phyloP scores from a whole-genome alignment of 2,888 invertebrate species.

The Griposia aprilina region DNA sequence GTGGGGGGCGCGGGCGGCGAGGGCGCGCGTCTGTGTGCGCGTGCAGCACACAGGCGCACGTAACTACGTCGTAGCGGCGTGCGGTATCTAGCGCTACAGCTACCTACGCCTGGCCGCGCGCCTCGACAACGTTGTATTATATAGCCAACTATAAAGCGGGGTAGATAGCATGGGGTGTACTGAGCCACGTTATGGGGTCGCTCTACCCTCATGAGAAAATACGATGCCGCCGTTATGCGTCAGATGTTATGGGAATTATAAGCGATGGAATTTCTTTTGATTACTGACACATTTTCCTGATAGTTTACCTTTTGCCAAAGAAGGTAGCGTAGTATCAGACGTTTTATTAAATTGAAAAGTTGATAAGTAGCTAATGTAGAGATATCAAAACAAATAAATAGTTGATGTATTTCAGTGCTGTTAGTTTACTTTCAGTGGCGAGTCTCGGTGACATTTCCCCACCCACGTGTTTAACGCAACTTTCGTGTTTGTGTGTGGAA shows the following conservation, averaged over 20 bases:
- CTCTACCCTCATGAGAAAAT: conserved; percentile 69
- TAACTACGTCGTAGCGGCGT: conserved; percentile 86
- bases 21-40: conserved; percentile 72
- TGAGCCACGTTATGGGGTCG: conserved; percentile 76
- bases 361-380: neutral
- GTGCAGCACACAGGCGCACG: conserved; percentile 80
- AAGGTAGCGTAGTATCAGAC: neutral
- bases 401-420: conserved; percentile 43
- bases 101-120: conserved; percentile 81
- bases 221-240: conserved; percentile 50
- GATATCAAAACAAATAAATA: conserved; percentile 29
- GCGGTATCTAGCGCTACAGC: conserved; percentile 86
- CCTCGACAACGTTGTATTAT: conserved; percentile 77
- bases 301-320: neutral
- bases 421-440: conserved; percentile 51
- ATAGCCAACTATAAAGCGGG: conserved; percentile 82
- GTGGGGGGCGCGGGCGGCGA: conserved; percentile 66
- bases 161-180: conserved; percentile 84
- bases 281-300: conserved; percentile 5
- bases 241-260: conserved; percentile 51
- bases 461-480: conserved; percentile 57
- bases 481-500: conserved; percentile 63
- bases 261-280: conserved; percentile 34
- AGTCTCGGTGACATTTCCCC: conserved; percentile 59
- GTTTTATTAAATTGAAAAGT: conserved; percentile 10